Evolutionary conservation across 2,888 invertebrate genomes (phyloP).

Genomic region (Aspidapion aeneum): DNA sequence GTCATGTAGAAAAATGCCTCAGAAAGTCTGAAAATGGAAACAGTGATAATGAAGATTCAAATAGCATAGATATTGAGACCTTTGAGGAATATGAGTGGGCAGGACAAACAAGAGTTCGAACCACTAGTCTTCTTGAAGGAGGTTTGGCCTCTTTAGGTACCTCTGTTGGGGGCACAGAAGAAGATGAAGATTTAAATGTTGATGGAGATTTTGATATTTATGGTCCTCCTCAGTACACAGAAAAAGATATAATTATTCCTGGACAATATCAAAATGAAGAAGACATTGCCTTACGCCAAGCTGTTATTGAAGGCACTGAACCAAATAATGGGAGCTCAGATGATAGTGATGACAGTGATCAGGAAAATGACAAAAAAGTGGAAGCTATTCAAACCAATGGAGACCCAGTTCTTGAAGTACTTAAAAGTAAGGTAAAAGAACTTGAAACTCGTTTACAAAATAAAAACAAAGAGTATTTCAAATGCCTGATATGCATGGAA

Average conservation of each 20-base stretch:
- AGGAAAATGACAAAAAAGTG: conserved; percentile 8
- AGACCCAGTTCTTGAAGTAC: conserved; percentile 62
- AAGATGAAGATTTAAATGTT: conserved; percentile 76
- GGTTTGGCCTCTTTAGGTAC: conserved; percentile 57
- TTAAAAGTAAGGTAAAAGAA: conserved; percentile 73
- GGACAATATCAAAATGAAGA: conserved; percentile 56
- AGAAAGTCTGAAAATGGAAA: conserved; percentile 53
- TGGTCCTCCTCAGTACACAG: conserved; percentile 84
- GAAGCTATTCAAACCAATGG: conserved; percentile 29
- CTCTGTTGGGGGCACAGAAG: conserved; percentile 45
- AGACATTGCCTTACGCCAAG: conserved; percentile 54
- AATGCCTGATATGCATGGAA: conserved; percentile 89
- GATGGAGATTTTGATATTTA: conserved; percentile 85
- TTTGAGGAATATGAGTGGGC: conserved; percentile 92
- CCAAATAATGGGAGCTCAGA: conserved; percentile 29
- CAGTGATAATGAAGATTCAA: conserved; percentile 62
- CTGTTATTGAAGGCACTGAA: conserved; percentile 43
- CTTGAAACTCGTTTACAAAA: conserved; percentile 61
- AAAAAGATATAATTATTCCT: conserved; percentile 61
- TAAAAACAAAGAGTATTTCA: conserved; percentile 58
- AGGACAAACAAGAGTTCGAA: conserved; percentile 77
- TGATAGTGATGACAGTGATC: conserved; percentile 15
- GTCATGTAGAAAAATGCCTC: conserved; percentile 71
- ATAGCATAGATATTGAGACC: conserved; percentile 80
- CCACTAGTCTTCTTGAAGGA: conserved; percentile 66